These are phyloP conservation scores for Galagoides demidoff DNA, from an alignment of 2,797 vertebrate species.

Conservation along the genomic window DNA sequence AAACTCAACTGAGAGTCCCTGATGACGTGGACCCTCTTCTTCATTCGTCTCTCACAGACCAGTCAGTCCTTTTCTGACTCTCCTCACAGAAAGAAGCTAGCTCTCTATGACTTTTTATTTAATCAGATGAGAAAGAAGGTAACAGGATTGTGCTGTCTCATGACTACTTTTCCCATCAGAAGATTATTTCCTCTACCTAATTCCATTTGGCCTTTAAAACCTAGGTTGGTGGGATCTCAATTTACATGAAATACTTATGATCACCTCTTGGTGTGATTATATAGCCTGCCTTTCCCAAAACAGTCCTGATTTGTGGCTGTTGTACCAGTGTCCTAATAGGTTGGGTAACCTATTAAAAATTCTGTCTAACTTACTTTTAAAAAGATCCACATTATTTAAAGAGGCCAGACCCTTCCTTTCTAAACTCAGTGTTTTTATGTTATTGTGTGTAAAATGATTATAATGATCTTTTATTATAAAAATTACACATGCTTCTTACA, in stretches of 20 bases:
- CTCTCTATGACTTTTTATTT: not conserved
- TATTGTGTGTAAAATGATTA: not conserved
- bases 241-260: not conserved
- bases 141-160: not conserved
- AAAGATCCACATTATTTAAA: slow-evolving; percentile 39
- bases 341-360: not conserved
- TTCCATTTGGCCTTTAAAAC: slow-evolving; percentile 56
- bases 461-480: not conserved
- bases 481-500: not conserved
- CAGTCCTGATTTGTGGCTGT: not conserved
- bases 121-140: slow-evolving; percentile 13
- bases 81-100: not conserved
- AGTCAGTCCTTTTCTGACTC: not conserved
- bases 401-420: not conserved
- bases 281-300: not conserved
- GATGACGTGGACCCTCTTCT: not conserved
- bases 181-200: slow-evolving; percentile 17
- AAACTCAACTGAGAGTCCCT: not conserved
- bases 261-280: not conserved
- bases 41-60: not conserved
- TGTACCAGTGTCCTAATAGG: not conserved
- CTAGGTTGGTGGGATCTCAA: not conserved
- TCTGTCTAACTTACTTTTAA: slow-evolving; percentile 30
- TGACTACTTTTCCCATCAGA: not conserved
- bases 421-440: slow-evolving; percentile 34